phyloP scores from a whole-genome alignment of 2,888 invertebrate genomes.

The Notodonta ziczac region DNA sequence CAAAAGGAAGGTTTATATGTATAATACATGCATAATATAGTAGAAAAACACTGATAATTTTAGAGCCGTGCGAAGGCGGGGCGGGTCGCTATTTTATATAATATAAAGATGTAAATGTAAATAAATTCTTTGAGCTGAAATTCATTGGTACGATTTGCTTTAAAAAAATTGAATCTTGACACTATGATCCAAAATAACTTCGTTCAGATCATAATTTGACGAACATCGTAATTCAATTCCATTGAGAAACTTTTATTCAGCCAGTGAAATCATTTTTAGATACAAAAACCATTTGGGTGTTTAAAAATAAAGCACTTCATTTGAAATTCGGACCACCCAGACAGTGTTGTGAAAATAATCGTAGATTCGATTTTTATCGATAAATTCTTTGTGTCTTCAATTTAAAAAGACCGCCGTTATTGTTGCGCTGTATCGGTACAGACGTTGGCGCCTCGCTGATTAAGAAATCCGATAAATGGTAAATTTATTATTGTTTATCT shows the following conservation, averaged over 20 bases:
- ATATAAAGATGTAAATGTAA: too few relatives aligned
- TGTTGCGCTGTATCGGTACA: slow-evolving; percentile 14
- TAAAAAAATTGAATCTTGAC: background rate
- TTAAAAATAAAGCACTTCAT: slow-evolving; percentile 21
- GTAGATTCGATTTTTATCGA: slow-evolving; percentile 21
- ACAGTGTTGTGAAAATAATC: slow-evolving; percentile 20
- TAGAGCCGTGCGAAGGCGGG: too few relatives aligned
- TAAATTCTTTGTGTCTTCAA: slow-evolving; percentile 20
- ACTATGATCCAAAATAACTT: background rate
- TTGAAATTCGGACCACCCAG: slow-evolving; percentile 33
- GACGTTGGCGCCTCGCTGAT: slow-evolving; percentile 10
- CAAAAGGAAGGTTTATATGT: too few relatives aligned
- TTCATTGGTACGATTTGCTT: too few relatives aligned
- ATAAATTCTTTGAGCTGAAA: too few relatives aligned
- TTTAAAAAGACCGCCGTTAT: slow-evolving; percentile 20
- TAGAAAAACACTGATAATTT: too few relatives aligned
- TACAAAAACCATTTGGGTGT: slow-evolving; percentile 6
- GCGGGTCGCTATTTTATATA: too few relatives aligned
- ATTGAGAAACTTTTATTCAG: slow-evolving; percentile 5
- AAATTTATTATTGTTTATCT: slow-evolving; percentile 12
- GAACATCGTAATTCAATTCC: slow-evolving; percentile 7
- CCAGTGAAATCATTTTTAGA: slow-evolving; percentile 8
- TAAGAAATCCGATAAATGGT: slow-evolving; percentile 10
- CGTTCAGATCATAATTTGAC: background rate
- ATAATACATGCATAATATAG: too few relatives aligned